phyloP scores from a whole-genome alignment of 1,140 invertebrate genomes.

The Pseudomyrmex pallidus region DNA sequence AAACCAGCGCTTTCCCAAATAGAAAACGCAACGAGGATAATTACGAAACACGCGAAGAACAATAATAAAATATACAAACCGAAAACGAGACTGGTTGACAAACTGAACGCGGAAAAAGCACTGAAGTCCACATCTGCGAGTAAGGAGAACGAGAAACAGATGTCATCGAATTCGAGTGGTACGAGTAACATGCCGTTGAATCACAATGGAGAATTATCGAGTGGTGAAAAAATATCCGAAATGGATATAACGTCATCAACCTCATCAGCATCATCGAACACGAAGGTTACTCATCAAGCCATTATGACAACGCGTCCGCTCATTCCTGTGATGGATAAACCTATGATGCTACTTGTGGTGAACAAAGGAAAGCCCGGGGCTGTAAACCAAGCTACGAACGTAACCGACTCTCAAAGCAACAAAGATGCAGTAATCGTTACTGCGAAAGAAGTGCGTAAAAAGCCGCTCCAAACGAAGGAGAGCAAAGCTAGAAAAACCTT shows the following conservation, averaged over 20 bases:
- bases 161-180: not conserved
- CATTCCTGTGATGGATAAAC: conserved; percentile 4
- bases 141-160: conserved; percentile 46
- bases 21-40: not conserved
- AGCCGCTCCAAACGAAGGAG: conserved; percentile 60
- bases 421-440: not conserved
- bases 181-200: not conserved
- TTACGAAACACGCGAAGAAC: conserved; percentile 24
- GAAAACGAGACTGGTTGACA: conserved; percentile 73
- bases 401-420: not conserved
- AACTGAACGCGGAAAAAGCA: conserved; percentile 73
- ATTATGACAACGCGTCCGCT: not conserved
- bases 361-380: conserved; percentile 20
- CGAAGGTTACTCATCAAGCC: not conserved
- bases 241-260: not conserved
- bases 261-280: not conserved
- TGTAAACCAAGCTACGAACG: not conserved
- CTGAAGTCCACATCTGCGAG: conserved; percentile 38
- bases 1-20: conserved; percentile 14
- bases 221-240: conserved; percentile 3
- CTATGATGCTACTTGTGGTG: conserved; percentile 25
- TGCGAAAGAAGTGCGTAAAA: not conserved
- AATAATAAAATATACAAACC: conserved; percentile 70
- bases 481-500: conserved; percentile 81
- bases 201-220: not conserved